Evolutionary conservation across 2,888 invertebrate genomes (phyloP), one percentile per base, ranked within the genome.

Genomic region (Spicauda simplicius): DNA sequence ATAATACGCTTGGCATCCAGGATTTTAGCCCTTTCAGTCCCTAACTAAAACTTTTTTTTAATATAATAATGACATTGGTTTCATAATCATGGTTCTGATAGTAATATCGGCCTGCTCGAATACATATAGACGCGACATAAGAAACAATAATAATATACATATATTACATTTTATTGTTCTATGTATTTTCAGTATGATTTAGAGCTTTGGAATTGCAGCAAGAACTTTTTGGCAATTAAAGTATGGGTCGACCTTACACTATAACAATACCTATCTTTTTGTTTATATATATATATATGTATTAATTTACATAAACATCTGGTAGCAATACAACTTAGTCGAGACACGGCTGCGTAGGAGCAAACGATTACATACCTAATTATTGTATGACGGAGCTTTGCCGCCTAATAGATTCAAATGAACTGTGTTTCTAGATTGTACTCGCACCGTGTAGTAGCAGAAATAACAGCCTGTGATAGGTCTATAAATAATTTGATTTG

Each of bases 271-370:
- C 57, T 37, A 30, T 50, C 57, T 56, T 2, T 37, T 2, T 8
- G 48, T 48, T 48, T 11, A 19, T 41, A 57, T 25, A 41, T 57
- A 57, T 57, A n/a, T 48, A 48, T 16, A 52, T 12, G 12, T 20
- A 33, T 14, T 52, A n/a, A 50, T 60, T 30, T 52, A 52, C 60
- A 33, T 48, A 48, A 63, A 48, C 30, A n/a, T 18, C 37, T 53
- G 61, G 61, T 53, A 53, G 53, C 19, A 30, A 62, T 62, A 54
- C 54, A 56, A 48, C 33, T 33, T 50, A 6, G 50, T 14, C 56
- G 56, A 33, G 19, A 54, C 52, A 62, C 20, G 48, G 61, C 50
- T 60, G 60, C 52, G 60, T 60, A 37, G 53, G 37, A 61, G 52
- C 53, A 60, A 25, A 30, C n/a, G 18, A 50, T 52, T 48, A 48